Evolutionary conservation across 1,140 invertebrate species (phyloP), one percentile per base, ranked within the genome.

Genomic region (Neodiprion lecontei): DNA sequence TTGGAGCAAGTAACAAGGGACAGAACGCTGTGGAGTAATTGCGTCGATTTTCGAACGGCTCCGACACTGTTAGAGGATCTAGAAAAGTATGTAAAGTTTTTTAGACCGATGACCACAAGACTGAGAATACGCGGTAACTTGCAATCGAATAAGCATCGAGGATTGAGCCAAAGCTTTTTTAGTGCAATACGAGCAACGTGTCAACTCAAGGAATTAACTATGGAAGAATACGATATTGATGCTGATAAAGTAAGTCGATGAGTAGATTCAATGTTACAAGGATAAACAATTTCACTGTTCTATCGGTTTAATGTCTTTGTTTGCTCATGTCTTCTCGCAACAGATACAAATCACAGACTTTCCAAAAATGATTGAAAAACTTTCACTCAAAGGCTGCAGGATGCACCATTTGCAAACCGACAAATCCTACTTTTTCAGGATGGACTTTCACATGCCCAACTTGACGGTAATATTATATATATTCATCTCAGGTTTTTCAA

Each of bases 321-420:
- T 1, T 21, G 17, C 17, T 21, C 17, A 21, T 21, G 17, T 21
- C 17, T 21, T 21, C 17, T 10, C 53, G 12, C 5, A 7, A 67
- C 69, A 91, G 89, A 85, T 91, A 76, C 82, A 84, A 72, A 88
- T 91, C 74, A 86, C 84, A 67, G 86, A 90, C 67, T 92, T 93
- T 76, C 92, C 92, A 1, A 75, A 80, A 17, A 89, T 85, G 0
- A 77, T 93, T 47, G 90, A 88, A 75, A 87, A 86, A 61, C 79
- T 93, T 9, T 90, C 89, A 1, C 83, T 93, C 2, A 88, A 89
- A 72, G 91, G 91, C 61, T 90, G 90, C 66, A 86, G 89, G 77
- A 83, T 91, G 78, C 83, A 81, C 84, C 85, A 90, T 81, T 75
- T 88, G 71, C 82, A 87, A 7, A 80, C 84, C 7, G 88, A 90